Evolutionary conservation across 2,797 vertebrate species (phyloP).

Genomic region (Molossus molossus): DNA sequence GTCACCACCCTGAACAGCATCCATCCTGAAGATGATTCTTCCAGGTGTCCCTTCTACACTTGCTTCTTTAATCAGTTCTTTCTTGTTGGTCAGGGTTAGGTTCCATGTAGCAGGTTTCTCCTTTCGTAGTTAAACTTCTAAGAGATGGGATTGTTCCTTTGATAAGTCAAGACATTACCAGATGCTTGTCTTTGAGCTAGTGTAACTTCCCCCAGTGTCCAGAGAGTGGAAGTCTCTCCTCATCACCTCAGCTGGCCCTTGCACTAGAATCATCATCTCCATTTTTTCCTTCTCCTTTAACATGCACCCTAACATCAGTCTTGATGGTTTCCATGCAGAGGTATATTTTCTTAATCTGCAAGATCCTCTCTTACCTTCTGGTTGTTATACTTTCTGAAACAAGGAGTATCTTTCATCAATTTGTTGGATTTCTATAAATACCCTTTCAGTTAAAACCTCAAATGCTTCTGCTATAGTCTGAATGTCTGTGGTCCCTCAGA

Average conservation of each 20-base stretch:
- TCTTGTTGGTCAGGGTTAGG: neutral
- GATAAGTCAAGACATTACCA: neutral
- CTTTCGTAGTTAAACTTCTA: neutral
- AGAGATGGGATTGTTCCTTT: slow-evolving; percentile 22
- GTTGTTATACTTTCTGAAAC: neutral
- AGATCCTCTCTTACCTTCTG: neutral
- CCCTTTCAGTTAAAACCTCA: neutral
- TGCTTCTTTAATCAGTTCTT: neutral
- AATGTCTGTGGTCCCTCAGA: neutral
- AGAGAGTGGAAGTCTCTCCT: neutral
- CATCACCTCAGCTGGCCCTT: neutral
- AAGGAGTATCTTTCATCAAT: neutral
- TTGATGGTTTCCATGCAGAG: neutral
- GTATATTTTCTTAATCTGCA: neutral
- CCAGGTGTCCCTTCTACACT: neutral
- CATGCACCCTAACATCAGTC: neutral
- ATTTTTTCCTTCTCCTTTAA: neutral
- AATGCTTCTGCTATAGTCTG: neutral
- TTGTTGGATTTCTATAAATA: neutral
- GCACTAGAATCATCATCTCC: neutral
- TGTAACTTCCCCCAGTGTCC: neutral
- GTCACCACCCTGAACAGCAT: neutral
- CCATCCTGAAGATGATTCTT: neutral
- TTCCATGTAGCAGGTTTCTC: neutral
- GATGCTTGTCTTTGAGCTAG: neutral